These are phyloP conservation scores for Drosophila pectinifera DNA, from an alignment of 1,140 invertebrate species.

Conservation along the genomic window DNA sequence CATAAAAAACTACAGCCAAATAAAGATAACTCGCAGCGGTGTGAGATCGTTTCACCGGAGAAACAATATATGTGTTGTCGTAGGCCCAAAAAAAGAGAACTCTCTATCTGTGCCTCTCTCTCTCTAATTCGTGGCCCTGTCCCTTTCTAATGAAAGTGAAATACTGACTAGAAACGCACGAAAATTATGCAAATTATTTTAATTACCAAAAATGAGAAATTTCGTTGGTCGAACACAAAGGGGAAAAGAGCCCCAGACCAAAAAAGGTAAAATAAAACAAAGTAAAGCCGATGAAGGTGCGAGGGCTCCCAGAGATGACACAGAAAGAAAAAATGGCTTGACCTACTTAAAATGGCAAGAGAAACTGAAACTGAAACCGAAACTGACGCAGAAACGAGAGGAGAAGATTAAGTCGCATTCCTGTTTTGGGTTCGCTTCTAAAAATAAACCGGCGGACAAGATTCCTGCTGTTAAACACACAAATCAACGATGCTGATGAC, in stretches of 20 bases:
- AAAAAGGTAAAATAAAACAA: constrained; percentile 26
- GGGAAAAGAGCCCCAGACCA: constrained; percentile 6
- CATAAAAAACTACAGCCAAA: constrained; percentile 44
- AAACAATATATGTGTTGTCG: constrained; percentile 76
- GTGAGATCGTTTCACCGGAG: constrained; percentile 50
- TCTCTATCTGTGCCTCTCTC: neutral
- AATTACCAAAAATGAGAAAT: constrained; percentile 80
- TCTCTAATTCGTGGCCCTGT: constrained; percentile 1
- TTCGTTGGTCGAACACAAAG: constrained; percentile 30
- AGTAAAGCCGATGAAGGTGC: constrained; percentile 66
- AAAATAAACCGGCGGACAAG: constrained; percentile 45
- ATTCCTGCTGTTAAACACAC: constrained; percentile 51
- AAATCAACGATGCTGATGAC: constrained; percentile 50
- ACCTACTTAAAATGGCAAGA: constrained; percentile 79
- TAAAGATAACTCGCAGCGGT: constrained; percentile 8
- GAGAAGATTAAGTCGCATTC: constrained; percentile 51
- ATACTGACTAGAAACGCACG: constrained; percentile 53
- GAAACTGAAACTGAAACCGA: constrained; percentile 63
- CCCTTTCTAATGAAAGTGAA: constrained; percentile 84
- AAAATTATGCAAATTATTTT: constrained; percentile 84
- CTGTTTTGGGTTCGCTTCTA: constrained; percentile 52
- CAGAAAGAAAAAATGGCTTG: constrained; percentile 52
- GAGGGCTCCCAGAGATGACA: constrained; percentile 59
- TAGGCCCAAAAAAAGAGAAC: constrained; percentile 58
- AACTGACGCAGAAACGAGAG: constrained; percentile 15